A percentile compares a stretch with the other conserved stretches of the same genome.
phyloP scores from a whole-genome alignment of 2,888 invertebrate species.

The Spodoptera littoralis region DNA sequence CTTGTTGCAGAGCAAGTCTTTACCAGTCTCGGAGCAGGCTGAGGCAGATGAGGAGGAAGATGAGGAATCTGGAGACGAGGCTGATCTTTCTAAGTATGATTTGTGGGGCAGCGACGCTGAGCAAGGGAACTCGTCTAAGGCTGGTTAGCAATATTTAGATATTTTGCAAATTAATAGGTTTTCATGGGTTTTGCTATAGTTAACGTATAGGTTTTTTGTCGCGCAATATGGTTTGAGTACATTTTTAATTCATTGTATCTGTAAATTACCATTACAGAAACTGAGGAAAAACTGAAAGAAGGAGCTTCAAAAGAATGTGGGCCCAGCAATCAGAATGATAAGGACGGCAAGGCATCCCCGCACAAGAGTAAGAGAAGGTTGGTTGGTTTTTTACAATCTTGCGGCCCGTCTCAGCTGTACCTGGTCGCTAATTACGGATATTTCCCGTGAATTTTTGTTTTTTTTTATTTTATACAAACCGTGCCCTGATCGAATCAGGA shows the following conservation, averaged over 20 bases:
- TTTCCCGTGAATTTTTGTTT: too few relatives aligned
- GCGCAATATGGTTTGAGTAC: too few relatives aligned
- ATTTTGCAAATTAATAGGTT: background rate
- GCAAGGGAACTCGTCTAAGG: conserved; percentile 75
- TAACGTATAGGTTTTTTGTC: too few relatives aligned
- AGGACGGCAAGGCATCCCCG: conserved; percentile 74
- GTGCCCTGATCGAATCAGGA: too few relatives aligned
- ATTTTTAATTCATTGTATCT: too few relatives aligned
- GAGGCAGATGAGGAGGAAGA: conserved; percentile 89
- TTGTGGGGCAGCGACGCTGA: conserved; percentile 92
- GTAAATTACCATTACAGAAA: conserved; percentile 60
- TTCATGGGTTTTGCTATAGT: too few relatives aligned
- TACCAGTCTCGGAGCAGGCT: conserved; percentile 54
- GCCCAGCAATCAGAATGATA: conserved; percentile 64
- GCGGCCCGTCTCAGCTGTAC: too few relatives aligned
- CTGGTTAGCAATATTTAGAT: conserved; percentile 60
- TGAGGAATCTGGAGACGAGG: conserved; percentile 90
- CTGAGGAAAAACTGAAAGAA: conserved; percentile 70
- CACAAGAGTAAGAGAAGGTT: conserved; percentile 79
- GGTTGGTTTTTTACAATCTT: conserved; percentile 63
- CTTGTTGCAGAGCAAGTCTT: conserved; percentile 78
- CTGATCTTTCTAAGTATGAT: conserved; percentile 94
- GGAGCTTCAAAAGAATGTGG: conserved; percentile 69
- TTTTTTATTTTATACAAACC: too few relatives aligned
- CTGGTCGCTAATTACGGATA: too few relatives aligned